phyloP scores from a whole-genome alignment of 2,888 invertebrate species.

The Dione vanillae region DNA sequence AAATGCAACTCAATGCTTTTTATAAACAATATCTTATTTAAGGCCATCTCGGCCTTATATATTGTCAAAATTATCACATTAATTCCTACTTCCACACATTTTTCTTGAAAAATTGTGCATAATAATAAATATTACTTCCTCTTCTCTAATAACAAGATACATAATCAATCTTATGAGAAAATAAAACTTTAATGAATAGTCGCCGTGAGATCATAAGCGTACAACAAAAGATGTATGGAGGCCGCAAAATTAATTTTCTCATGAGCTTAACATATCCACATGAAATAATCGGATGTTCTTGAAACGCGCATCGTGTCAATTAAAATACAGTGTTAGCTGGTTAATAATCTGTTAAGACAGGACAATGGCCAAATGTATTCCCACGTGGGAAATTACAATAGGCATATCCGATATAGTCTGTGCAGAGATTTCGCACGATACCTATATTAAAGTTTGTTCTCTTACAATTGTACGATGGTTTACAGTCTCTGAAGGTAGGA shows the following conservation, averaged over 20 bases:
- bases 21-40: not conserved
- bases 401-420: constrained; percentile 49
- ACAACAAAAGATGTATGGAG: constrained; percentile 64
- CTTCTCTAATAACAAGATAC: constrained; percentile 58
- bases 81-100: constrained; percentile 12
- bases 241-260: constrained; percentile 69
- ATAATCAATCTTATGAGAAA: constrained; percentile 77
- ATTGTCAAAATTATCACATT: not conserved
- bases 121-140: constrained; percentile 30
- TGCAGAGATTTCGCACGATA: constrained; percentile 63
- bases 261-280: constrained; percentile 54
- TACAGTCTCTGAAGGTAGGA: constrained; percentile 46
- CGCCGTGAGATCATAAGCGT: constrained; percentile 67
- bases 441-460: constrained; percentile 42
- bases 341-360: constrained; percentile 74
- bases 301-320: constrained; percentile 74
- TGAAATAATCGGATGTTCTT: constrained; percentile 59
- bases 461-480: constrained; percentile 54
- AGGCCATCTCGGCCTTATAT: not conserved
- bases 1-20: not conserved
- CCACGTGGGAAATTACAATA: constrained; percentile 59
- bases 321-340: constrained; percentile 68
- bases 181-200: constrained; percentile 61
- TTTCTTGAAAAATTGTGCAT: not conserved
- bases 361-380: constrained; percentile 70